A percentile compares a stretch with the other conserved stretches of the same genome.
phyloP scores from a whole-genome alignment of 1,140 invertebrate species.

The Ostrea denselamellosa region DNA sequence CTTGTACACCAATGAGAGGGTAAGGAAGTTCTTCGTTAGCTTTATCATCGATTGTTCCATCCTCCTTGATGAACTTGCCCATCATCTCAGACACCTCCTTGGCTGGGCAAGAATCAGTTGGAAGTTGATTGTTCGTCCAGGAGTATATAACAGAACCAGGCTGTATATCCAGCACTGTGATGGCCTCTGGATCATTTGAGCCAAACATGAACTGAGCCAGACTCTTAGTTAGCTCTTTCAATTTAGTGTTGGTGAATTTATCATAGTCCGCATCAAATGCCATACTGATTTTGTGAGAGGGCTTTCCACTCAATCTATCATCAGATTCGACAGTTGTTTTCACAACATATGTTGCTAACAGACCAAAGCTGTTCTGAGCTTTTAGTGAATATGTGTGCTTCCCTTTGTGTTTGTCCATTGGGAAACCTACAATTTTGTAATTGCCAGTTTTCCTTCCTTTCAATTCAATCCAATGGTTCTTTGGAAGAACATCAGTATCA shows the following conservation, averaged over 20 bases:
- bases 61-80: slow-evolving; percentile 81
- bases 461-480: slow-evolving; percentile 63
- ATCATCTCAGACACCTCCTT: slow-evolving; percentile 86
- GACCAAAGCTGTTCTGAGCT: slow-evolving; percentile 53
- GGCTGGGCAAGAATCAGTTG: slow-evolving; percentile 86
- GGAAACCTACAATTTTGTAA: slow-evolving; percentile 82
- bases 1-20: slow-evolving; percentile 83
- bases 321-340: slow-evolving; percentile 54
- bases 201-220: slow-evolving; percentile 84
- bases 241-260: slow-evolving; percentile 83
- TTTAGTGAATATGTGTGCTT: slow-evolving; percentile 62
- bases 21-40: slow-evolving; percentile 87
- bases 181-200: slow-evolving; percentile 86
- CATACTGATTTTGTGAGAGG: slow-evolving; percentile 86
- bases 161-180: slow-evolving; percentile 85
- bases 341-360: slow-evolving; percentile 49
- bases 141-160: slow-evolving; percentile 82
- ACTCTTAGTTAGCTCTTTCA: slow-evolving; percentile 87
- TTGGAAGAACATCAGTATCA: slow-evolving; percentile 71
- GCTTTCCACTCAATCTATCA: slow-evolving; percentile 24
- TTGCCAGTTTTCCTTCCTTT: slow-evolving; percentile 58
- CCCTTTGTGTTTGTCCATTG: slow-evolving; percentile 83
- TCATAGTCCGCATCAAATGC: slow-evolving; percentile 87
- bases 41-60: slow-evolving; percentile 82
- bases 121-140: slow-evolving; percentile 89